Conservation (phyloP, 2,797 vertebrate genomes). For the Alcedo quadribrachys region DNA sequence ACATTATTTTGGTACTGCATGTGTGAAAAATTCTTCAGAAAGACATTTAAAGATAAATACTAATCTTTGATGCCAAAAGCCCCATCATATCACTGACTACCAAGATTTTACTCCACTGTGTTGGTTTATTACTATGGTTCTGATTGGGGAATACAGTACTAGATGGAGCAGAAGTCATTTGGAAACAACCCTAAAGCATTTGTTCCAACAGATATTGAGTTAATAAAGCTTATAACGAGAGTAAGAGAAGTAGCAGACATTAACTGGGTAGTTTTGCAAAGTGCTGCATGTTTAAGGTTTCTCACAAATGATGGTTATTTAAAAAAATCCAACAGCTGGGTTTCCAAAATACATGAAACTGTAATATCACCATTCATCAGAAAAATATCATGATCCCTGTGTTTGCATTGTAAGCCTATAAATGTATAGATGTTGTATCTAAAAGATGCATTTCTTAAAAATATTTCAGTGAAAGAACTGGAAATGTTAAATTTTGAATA, state of each 20-base stretch:
- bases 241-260: background rate
- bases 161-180: background rate
- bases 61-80: background rate
- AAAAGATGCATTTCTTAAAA: constrained; percentile 49
- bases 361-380: background rate
- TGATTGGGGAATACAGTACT: background rate
- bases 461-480: background rate
- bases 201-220: background rate
- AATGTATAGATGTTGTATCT: background rate
- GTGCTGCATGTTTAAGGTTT: background rate
- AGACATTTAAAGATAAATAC: background rate
- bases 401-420: background rate
- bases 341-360: background rate
- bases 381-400: background rate
- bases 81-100: background rate
- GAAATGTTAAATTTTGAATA: constrained; percentile 47
- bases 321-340: background rate
- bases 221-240: background rate
- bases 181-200: background rate
- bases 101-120: background rate
- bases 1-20: background rate
- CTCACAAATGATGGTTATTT: background rate
- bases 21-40: background rate
- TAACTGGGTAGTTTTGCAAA: background rate
- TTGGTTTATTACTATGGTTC: background rate